Base-by-base conservation (phyloP, 1,140 invertebrate genomes). In the Stratiolaelaps scimitus region DNA sequence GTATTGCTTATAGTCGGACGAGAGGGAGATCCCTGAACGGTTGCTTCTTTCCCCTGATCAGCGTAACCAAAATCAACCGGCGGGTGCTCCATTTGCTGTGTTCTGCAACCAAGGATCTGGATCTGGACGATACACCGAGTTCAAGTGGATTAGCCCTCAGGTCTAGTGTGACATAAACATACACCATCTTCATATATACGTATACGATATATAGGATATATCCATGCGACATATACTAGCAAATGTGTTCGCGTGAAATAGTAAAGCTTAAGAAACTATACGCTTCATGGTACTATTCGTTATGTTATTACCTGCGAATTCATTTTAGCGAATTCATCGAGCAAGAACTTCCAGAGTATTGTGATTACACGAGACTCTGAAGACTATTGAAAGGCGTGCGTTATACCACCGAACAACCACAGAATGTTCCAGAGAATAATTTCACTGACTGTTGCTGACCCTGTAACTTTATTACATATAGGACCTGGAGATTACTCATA, bases 141-240 rank as follows among this genome's bases (percentile, higher is more conserved):
- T 60, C 53, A 26, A 34, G 26, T 60, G 53, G 53, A 60, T 60
- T 34, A 34, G 53, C 17, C 53, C 53, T 23, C 53, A 60, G 53
- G 53, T 60, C 15, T 34, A 34, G 20, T 10, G 26, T 34, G 1
- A 5, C 23, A 19, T 10, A 26, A 34, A 60, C 2, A 7, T 17
- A 19, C 2, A 20, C 15, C 23, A 60, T 26, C 13, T 15, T 4
- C 13, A 15, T 26, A 19, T 26, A 29, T 60, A 29, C 23, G 23
- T 29, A 60, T 4, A 48, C 19, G 47, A 48, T 28, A 48, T 48
- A n/a, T n/a, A n/a, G n/a, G n/a, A n/a, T n/a, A n/a, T n/a, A n/a
- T n/a, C n/a, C n/a, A n/a, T n/a, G n/a, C n/a, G n/a, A n/a, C n/a
- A n/a, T n/a, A n/a, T n/a, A n/a, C n/a, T n/a, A n/a, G n/a, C n/a